Evolutionary conservation across 2,888 invertebrate genomes (phyloP).

Genomic region (Volucella inanis): DNA sequence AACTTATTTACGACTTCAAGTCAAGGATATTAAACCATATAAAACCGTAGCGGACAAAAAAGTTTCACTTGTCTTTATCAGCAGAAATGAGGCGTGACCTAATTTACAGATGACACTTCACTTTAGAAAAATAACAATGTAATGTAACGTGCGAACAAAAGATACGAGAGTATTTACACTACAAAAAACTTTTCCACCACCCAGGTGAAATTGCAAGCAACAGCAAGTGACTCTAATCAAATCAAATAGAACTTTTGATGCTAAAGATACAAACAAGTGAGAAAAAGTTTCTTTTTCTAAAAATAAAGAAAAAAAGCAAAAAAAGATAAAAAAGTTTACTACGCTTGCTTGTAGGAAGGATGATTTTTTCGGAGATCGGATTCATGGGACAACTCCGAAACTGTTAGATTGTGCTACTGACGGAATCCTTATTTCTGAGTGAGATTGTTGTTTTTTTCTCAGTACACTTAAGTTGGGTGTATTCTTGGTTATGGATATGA

Average conservation of each 20-base stretch:
- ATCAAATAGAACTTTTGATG: constrained; percentile 65
- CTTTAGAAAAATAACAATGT: constrained; percentile 32
- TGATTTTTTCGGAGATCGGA: constrained; percentile 1
- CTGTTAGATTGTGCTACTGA: constrained; percentile 20
- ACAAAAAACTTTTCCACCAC: constrained; percentile 17
- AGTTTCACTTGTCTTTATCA: constrained; percentile 50
- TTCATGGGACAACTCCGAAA: neutral
- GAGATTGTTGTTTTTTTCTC: constrained; percentile 6
- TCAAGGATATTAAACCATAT: constrained; percentile 11
- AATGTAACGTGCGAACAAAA: constrained; percentile 47
- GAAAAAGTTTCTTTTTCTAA: constrained; percentile 29
- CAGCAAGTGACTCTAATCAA: constrained; percentile 71
- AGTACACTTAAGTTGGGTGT: neutral
- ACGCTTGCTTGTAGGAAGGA: constrained; percentile 1
- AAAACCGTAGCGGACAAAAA: constrained; percentile 6
- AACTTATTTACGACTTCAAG: constrained; percentile 35
- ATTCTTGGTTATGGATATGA: constrained; percentile 41
- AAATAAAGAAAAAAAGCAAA: no score
- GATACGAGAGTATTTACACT: constrained; percentile 7
- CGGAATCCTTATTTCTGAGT: neutral
- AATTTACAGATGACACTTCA: constrained; percentile 68
- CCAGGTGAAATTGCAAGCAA: constrained; percentile 57
- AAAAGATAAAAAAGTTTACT: constrained; percentile 33
- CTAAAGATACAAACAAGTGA: constrained; percentile 49
- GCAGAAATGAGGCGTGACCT: constrained; percentile 65